Conservation (phyloP, 2,888 invertebrate genomes). For the Trachelus stipa region DNA sequence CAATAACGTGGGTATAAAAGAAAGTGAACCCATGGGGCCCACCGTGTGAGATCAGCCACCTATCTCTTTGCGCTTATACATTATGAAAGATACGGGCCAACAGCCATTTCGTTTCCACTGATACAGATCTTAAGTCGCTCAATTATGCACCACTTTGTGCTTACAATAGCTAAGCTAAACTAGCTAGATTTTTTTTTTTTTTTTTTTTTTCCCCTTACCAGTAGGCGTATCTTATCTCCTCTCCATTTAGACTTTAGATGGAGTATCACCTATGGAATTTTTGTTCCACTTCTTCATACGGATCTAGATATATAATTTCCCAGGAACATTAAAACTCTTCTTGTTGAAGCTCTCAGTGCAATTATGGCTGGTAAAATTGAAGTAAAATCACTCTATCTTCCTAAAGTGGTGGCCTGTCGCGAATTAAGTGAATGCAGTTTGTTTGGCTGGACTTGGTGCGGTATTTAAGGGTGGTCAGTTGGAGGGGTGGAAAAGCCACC, state of each 20-base stretch:
- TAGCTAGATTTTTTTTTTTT: too few species aligned
- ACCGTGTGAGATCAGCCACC: constrained; percentile 15
- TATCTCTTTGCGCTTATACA: background rate
- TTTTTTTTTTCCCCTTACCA: too few species aligned
- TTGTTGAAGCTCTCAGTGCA: too few species aligned
- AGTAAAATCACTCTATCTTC: too few species aligned
- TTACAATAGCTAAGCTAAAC: background rate
- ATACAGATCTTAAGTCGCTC: constrained; percentile 22
- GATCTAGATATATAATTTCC: too few species aligned
- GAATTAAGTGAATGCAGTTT: constrained; percentile 47
- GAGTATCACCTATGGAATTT: too few species aligned
- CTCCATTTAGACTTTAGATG: too few species aligned
- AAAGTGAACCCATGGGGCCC: background rate
- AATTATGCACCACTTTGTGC: constrained; percentile 24
- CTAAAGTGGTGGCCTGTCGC: background rate
- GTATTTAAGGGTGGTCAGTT: constrained; percentile 35
- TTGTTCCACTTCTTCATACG: too few species aligned
- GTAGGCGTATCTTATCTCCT: too few species aligned
- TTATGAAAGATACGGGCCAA: constrained; percentile 18
- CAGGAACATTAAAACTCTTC: too few species aligned
- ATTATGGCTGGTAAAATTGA: too few species aligned
- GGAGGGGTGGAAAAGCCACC: constrained; percentile 25
- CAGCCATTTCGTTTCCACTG: constrained; percentile 12
- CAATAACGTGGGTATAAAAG: too few species aligned
- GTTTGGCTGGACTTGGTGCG: constrained; percentile 35